These are phyloP conservation scores for Chelonus formosanus DNA, from an alignment of 2,888 invertebrate genomes.

Conservation along the genomic window DNA sequence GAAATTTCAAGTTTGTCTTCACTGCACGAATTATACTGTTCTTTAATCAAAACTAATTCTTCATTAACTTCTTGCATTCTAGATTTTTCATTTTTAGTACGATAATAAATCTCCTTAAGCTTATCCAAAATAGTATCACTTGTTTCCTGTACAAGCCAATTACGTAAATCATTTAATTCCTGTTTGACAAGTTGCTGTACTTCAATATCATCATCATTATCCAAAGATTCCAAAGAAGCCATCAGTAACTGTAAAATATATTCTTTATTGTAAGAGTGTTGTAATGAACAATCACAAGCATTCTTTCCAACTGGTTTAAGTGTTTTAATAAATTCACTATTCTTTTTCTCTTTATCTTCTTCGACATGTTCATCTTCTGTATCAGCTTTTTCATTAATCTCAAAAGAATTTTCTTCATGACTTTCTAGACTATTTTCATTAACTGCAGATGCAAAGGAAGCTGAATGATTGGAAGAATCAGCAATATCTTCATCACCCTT, in stretches of 20 bases:
- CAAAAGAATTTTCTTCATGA: background rate
- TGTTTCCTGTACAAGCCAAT: constrained; percentile 55
- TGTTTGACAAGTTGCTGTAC: constrained; percentile 49
- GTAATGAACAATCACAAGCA: constrained; percentile 40
- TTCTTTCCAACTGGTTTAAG: constrained; percentile 51
- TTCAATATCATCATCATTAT: constrained; percentile 47
- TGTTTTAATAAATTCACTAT: constrained; percentile 53
- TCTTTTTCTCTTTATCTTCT: constrained; percentile 39
- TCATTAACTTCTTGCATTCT: constrained; percentile 75
- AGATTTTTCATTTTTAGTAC: constrained; percentile 65
- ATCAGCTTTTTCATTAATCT: constrained; percentile 28
- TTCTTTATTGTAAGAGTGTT: constrained; percentile 46
- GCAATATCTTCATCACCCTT: constrained; percentile 38
- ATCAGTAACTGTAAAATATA: constrained; percentile 52
- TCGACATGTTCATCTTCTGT: constrained; percentile 40
- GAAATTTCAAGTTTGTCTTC: constrained; percentile 72
- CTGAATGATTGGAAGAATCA: constrained; percentile 37
- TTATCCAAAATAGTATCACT: constrained; percentile 51
- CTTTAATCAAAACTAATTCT: constrained; percentile 78
- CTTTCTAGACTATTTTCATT: background rate
- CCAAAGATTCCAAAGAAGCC: constrained; percentile 50
- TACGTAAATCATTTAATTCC: constrained; percentile 53
- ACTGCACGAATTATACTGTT: constrained; percentile 74
- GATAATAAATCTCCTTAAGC: constrained; percentile 53
- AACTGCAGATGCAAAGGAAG: constrained; percentile 4